Percentiles rank a stretch among this genome's conserved stretches.
Conservation (phyloP, 2,797 vertebrate genomes). For the Crenichthys baileyi region DNA sequence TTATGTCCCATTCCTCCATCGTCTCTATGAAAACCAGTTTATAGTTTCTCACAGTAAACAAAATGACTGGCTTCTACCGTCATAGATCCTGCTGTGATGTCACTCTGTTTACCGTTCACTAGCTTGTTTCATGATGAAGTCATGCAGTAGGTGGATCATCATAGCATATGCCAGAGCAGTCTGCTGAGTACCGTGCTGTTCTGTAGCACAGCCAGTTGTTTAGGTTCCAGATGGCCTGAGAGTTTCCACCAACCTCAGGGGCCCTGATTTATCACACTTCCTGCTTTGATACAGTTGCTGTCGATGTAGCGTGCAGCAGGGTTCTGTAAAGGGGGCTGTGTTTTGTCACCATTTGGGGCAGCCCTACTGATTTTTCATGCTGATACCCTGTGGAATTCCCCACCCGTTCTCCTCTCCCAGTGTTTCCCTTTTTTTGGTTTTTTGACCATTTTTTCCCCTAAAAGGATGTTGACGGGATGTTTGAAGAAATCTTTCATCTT, state of each 20-base stretch:
- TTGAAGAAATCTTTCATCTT: no score
- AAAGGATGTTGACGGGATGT: conserved; percentile 21
- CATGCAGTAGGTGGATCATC: conserved; percentile 20
- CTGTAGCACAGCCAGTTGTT: conserved; percentile 50
- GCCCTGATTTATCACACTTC: conserved; percentile 66
- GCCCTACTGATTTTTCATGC: conserved; percentile 29
- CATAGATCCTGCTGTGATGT: neutral
- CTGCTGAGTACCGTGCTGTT: conserved; percentile 16
- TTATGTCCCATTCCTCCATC: neutral
- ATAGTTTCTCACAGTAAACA: conserved; percentile 16
- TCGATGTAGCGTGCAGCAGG: conserved; percentile 24
- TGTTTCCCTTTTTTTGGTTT: conserved; percentile 12
- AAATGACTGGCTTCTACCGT: conserved; percentile 1
- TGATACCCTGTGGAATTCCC: conserved; percentile 43
- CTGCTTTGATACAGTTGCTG: conserved; percentile 58
- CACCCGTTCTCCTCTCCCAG: conserved; percentile 32
- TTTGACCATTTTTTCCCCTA: conserved; percentile 11
- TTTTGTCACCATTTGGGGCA: conserved; percentile 43
- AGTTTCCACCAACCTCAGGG: conserved; percentile 45
- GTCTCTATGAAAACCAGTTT: conserved; percentile 7
- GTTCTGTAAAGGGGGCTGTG: conserved; percentile 12
- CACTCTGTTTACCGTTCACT: neutral
- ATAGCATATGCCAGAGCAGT: conserved; percentile 16
- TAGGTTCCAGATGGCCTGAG: conserved; percentile 52
- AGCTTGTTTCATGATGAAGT: conserved; percentile 44